Conservation (phyloP, 2,888 invertebrate genomes). For the Ormyrus rosae region DNA sequence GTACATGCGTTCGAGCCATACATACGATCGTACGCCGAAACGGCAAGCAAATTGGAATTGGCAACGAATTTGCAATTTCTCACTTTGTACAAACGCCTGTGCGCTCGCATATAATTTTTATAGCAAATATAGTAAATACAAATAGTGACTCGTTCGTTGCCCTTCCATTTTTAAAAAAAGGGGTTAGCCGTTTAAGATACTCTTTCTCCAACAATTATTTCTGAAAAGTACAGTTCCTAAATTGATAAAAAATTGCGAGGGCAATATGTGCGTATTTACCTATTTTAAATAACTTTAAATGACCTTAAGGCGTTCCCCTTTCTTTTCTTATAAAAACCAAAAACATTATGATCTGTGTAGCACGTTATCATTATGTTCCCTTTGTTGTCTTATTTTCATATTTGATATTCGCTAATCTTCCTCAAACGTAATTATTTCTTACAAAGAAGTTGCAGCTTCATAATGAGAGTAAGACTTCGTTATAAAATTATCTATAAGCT, state of each 20-base stretch:
- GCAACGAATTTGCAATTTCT: slow-evolving; percentile 38
- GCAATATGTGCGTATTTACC: slow-evolving; percentile 33
- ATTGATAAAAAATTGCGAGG: slow-evolving; percentile 44
- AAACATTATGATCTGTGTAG: slow-evolving; percentile 24
- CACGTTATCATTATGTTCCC: slow-evolving; percentile 28
- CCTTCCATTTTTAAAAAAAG: slow-evolving; percentile 36
- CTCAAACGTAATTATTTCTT: slow-evolving; percentile 5
- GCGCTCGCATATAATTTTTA: background rate
- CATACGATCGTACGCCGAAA: slow-evolving; percentile 19
- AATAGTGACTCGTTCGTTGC: slow-evolving; percentile 43
- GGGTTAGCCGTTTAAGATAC: slow-evolving; percentile 18
- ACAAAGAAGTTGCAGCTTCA: slow-evolving; percentile 16
- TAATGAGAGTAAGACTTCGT: slow-evolving; percentile 22
- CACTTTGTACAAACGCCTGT: slow-evolving; percentile 30
- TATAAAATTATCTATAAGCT: slow-evolving; percentile 10
- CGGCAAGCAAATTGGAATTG: slow-evolving; percentile 38
- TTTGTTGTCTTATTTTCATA: slow-evolving; percentile 11
- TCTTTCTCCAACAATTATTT: slow-evolving; percentile 13
- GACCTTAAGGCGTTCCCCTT: background rate
- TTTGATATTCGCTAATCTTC: background rate
- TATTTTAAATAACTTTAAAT: background rate
- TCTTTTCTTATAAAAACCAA: slow-evolving; percentile 21
- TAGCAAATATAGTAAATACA: slow-evolving; percentile 23
- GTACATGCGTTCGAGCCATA: slow-evolving; percentile 42
- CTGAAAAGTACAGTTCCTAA: slow-evolving; percentile 11